These are phyloP conservation scores for Cylloceria caligata DNA, from an alignment of 2,888 invertebrate species.

Conservation along the genomic window DNA sequence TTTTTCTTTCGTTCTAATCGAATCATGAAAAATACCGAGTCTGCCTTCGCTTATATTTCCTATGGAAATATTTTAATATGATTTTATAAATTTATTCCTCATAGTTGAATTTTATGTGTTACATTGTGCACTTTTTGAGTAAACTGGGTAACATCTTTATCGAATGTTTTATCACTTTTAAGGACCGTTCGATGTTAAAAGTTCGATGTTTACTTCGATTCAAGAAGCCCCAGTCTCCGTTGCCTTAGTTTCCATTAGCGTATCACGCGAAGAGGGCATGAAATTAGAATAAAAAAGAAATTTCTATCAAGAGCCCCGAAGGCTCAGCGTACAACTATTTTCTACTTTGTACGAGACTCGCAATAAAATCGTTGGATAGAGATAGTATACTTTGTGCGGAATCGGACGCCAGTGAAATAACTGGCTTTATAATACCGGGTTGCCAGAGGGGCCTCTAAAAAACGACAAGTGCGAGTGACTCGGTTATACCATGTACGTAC, in stretches of 20 bases:
- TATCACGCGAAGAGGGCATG: conserved; percentile 39
- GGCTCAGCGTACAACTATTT: conserved; percentile 24
- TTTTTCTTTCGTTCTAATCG: too few relatives aligned
- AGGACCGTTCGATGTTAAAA: neutral
- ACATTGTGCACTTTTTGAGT: too few relatives aligned
- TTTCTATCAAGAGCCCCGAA: neutral
- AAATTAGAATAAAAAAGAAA: conserved; percentile 5
- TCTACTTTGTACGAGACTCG: conserved; percentile 40
- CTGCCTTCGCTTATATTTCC: too few relatives aligned
- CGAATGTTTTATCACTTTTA: neutral
- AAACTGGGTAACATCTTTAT: too few relatives aligned
- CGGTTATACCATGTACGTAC: conserved; percentile 22
- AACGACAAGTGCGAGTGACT: conserved; percentile 56
- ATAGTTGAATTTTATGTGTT: too few relatives aligned
- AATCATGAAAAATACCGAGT: too few relatives aligned
- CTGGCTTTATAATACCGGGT: conserved; percentile 40
- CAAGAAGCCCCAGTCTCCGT: conserved; percentile 17
- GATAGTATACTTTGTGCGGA: conserved; percentile 60
- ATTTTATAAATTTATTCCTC: too few relatives aligned
- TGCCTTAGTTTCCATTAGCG: conserved; percentile 64
- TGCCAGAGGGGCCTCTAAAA: conserved; percentile 51
- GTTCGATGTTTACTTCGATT: neutral
- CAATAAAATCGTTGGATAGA: conserved; percentile 61
- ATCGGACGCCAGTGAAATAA: conserved; percentile 51
- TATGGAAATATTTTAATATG: too few relatives aligned